phyloP scores from a whole-genome alignment of 2,113 vertebrate species.

The Nibea coibor region DNA sequence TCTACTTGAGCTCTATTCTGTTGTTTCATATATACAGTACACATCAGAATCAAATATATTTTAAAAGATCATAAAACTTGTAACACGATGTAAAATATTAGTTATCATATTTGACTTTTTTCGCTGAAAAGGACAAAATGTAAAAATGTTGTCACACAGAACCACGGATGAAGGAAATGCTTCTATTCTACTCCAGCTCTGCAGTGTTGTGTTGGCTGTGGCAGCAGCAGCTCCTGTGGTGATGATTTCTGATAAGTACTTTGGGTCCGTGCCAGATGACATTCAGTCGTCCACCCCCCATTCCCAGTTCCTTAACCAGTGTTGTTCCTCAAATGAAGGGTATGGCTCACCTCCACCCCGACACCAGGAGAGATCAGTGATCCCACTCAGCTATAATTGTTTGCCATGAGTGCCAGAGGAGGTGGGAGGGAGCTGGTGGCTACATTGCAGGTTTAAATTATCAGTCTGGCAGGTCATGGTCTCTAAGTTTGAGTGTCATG shows the following conservation, averaged over 20 bases:
- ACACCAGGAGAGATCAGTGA: constrained; percentile 63
- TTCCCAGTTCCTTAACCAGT: constrained; percentile 58
- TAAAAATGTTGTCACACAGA: no score
- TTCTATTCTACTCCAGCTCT: no score
- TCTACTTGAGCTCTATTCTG: not conserved
- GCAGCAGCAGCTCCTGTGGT: not conserved
- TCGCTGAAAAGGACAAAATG: not conserved
- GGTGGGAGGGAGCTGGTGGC: constrained; percentile 39
- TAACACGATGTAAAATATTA: no score
- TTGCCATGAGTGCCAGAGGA: constrained; percentile 52
- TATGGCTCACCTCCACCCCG: constrained; percentile 57
- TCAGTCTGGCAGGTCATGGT: constrained; percentile 41
- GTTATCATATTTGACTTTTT: not conserved
- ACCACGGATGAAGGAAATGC: not conserved
- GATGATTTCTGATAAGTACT: constrained; percentile 53
- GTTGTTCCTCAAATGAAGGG: constrained; percentile 71
- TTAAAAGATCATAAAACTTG: no score
- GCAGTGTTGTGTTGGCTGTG: constrained; percentile 9
- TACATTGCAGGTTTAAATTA: constrained; percentile 39
- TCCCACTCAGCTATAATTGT: constrained; percentile 73
- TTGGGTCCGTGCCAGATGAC: constrained; percentile 57
- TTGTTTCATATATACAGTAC: not conserved
- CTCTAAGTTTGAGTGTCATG: constrained; percentile 12
- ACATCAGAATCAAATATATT: no score
- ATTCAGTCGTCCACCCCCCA: constrained; percentile 19